Conservation (phyloP, 2,888 invertebrate genomes). For the Troides helena region DNA sequence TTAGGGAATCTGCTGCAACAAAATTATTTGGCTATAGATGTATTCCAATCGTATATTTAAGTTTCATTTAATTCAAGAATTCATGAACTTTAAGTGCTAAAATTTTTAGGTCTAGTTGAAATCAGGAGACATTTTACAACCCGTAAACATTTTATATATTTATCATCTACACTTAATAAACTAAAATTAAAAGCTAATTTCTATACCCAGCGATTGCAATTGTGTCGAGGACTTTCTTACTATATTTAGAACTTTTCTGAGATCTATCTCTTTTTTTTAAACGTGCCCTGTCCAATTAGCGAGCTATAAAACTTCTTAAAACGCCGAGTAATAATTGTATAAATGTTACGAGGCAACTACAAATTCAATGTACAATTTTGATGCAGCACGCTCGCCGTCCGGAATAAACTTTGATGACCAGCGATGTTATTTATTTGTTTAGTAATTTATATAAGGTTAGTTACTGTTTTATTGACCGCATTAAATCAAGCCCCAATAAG, state of each 20-base stretch:
- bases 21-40: not conserved
- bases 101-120: no score
- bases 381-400: constrained; percentile 36
- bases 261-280: not conserved
- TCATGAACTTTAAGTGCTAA: no score
- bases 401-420: constrained; percentile 73
- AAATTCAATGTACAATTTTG: constrained; percentile 37
- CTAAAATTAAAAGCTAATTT: no score
- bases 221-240: no score
- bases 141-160: no score
- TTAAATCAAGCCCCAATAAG: constrained; percentile 80
- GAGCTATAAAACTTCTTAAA: constrained; percentile 21
- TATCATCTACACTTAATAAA: no score
- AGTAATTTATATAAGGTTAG: constrained; percentile 80
- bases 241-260: not conserved
- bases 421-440: constrained; percentile 78
- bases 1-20: not conserved
- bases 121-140: no score
- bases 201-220: no score
- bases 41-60: not conserved
- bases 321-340: constrained; percentile 25
- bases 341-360: constrained; percentile 35
- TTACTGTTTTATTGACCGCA: constrained; percentile 78
- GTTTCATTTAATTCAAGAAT: no score
- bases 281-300: constrained; percentile 20